Base-by-base conservation (phyloP, 2,797 vertebrate genomes). In the Lagocephalus sceleratus region DNA sequence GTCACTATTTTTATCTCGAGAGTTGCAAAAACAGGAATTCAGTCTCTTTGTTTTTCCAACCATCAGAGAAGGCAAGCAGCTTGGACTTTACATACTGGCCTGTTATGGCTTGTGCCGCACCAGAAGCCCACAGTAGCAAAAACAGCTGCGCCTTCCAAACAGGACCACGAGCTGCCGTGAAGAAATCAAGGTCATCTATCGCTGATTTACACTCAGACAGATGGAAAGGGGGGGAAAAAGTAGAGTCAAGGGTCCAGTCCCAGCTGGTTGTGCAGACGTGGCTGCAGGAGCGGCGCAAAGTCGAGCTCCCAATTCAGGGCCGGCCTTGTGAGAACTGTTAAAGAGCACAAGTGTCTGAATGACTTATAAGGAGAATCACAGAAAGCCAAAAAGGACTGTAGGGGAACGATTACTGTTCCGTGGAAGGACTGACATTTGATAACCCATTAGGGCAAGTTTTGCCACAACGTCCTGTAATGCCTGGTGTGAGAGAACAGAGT, bases 181-280 rank as follows among this genome's bases (percentile, higher is more conserved):
- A 55, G 55, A 55, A 74, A 67, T 65, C 49, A 81, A 66, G 47
- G 63, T 26, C 65, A 73, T 73, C 51, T 38, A 63, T 83, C 67
- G 57, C 41, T 3, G 39, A 56, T 42, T 25, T 54, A 44, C 40
- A 73, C 47, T 25, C 53, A 71, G 42, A 66, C 63, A 67, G 72
- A 71, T 63, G 67, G 60, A 75, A 61, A 68, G 56, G 11, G 19
- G 29, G 15, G 0, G 15, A 42, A 54, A 35, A 55, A 22, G 49
- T 22, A 49, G 50, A 60, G 70, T 60, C 51, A 60, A 42, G 58
- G 55, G 70, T 63, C 51, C n/a, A 39, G 50, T 65, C 60, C 59
- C 65, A 54, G 57, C 49, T 58, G 67, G 59, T 23, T 49, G 47
- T 41, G 49, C 48, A 44, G 58, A 51, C 32, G 20, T 29, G 54